A percentile compares a stretch with the other conserved stretches of the same genome.
Evolutionary conservation across 2,888 invertebrate species (phyloP).

Genomic region (Phasia obesa): DNA sequence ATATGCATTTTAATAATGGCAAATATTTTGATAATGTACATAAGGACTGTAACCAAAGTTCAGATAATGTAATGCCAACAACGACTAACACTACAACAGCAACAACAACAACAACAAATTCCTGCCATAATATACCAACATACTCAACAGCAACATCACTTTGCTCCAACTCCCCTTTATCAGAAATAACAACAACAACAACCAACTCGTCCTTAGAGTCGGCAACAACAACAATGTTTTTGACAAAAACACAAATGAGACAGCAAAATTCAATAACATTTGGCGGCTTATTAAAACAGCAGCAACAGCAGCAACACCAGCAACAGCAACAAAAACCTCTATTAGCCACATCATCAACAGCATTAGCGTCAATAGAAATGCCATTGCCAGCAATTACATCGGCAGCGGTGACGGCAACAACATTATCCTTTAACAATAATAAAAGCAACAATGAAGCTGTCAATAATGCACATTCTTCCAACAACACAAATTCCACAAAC

Average conservation of each 20-base stretch:
- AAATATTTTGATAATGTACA: slow-evolving; percentile 55
- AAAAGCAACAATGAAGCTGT: slow-evolving; percentile 50
- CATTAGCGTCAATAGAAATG: slow-evolving; percentile 11
- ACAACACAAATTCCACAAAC: slow-evolving; percentile 50
- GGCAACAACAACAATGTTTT: slow-evolving; percentile 46
- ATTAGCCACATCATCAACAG: slow-evolving; percentile 39
- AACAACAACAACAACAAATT: slow-evolving; percentile 18
- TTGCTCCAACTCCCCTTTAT: slow-evolving; percentile 1
- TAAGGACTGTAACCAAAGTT: slow-evolving; percentile 53
- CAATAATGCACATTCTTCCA: slow-evolving; percentile 58
- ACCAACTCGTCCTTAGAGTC: slow-evolving; percentile 8
- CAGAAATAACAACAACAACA: background rate
- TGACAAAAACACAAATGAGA: slow-evolving; percentile 42
- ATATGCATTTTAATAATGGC: slow-evolving; percentile 48
- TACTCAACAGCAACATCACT: slow-evolving; percentile 17
- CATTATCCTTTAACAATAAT: slow-evolving; percentile 31
- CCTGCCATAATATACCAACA: slow-evolving; percentile 42
- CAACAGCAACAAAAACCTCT: slow-evolving; percentile 6
- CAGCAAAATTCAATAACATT: slow-evolving; percentile 58
- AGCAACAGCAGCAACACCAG: slow-evolving; percentile 17
- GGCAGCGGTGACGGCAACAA: slow-evolving; percentile 11
- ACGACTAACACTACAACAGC: background rate
- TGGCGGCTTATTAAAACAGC: slow-evolving; percentile 50
- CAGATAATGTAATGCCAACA: slow-evolving; percentile 10
- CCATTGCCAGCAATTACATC: slow-evolving; percentile 29